phyloP scores from a whole-genome alignment of 2,888 invertebrate genomes.

The Galerucella nymphaeae region DNA sequence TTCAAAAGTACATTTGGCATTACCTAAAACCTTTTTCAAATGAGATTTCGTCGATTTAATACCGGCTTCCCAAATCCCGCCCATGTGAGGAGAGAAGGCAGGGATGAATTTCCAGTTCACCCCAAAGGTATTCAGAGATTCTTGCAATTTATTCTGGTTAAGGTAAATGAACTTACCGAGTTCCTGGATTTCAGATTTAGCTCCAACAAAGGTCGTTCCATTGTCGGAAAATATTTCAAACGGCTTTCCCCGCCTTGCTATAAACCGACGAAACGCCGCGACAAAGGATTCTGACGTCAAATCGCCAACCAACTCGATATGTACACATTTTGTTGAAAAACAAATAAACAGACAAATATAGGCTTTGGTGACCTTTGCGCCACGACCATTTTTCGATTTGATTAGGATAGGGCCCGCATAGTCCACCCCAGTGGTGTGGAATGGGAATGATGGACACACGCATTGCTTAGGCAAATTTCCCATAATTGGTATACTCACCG shows the following conservation, averaged over 20 bases:
- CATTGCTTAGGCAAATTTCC: conserved; percentile 25
- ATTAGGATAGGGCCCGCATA: no score
- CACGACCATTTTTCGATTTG: no score
- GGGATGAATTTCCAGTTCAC: background rate
- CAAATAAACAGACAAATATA: no score
- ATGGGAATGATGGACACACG: background rate
- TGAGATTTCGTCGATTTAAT: background rate
- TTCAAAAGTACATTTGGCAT: background rate
- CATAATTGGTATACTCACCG: conserved; percentile 9
- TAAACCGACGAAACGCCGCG: background rate
- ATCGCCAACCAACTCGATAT: no score
- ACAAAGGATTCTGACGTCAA: no score
- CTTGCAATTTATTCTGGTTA: background rate
- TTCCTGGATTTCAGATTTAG: background rate
- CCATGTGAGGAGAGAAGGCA: background rate
- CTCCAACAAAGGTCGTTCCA: background rate
- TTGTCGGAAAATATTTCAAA: background rate
- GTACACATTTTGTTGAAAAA: no score
- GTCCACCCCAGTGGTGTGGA: background rate
- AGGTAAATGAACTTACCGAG: background rate
- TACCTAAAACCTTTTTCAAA: background rate
- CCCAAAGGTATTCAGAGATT: background rate
- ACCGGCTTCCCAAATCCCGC: background rate
- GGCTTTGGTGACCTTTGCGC: no score
- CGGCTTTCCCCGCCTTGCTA: background rate